Conservation (phyloP, 2,888 invertebrate species). For the Nomada ruficornis region DNA sequence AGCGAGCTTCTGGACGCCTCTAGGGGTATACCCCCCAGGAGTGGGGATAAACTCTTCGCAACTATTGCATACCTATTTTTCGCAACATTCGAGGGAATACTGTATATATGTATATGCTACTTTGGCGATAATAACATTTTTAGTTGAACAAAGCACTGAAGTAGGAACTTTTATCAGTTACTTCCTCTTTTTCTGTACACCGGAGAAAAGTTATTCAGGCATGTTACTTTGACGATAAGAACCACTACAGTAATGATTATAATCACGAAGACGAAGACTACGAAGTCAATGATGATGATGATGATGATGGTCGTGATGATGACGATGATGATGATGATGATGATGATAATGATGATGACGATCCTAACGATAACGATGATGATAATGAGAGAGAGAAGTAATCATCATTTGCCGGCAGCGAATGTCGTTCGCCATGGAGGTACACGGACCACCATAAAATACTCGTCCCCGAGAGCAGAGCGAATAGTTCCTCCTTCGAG, state of each 20-base stretch:
- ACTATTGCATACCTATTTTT: too few species aligned
- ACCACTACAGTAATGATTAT: constrained; percentile 13
- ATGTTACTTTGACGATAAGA: constrained; percentile 14
- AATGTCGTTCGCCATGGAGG: constrained; percentile 80
- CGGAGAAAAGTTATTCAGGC: neutral
- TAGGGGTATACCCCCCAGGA: too few species aligned
- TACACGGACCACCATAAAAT: constrained; percentile 62
- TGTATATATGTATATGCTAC: neutral
- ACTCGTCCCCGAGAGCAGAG: constrained; percentile 43
- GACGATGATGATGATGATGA: constrained; percentile 72
- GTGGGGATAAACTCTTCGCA: too few species aligned
- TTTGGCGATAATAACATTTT: neutral
- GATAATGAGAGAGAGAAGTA: constrained; percentile 75
- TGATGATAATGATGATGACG: constrained; percentile 74
- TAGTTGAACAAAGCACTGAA: neutral
- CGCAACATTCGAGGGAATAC: too few species aligned
- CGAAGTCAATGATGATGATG: constrained; percentile 61
- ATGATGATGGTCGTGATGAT: constrained; percentile 74
- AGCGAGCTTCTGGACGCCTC: too few species aligned
- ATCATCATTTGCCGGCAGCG: constrained; percentile 81
- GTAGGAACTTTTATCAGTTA: neutral
- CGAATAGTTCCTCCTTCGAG: constrained; percentile 44
- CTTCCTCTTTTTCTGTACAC: neutral
- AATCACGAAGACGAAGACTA: constrained; percentile 35
- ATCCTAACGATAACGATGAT: constrained; percentile 75